phyloP scores from a whole-genome alignment of 2,113 vertebrate species.

The Notiomystis cincta region DNA sequence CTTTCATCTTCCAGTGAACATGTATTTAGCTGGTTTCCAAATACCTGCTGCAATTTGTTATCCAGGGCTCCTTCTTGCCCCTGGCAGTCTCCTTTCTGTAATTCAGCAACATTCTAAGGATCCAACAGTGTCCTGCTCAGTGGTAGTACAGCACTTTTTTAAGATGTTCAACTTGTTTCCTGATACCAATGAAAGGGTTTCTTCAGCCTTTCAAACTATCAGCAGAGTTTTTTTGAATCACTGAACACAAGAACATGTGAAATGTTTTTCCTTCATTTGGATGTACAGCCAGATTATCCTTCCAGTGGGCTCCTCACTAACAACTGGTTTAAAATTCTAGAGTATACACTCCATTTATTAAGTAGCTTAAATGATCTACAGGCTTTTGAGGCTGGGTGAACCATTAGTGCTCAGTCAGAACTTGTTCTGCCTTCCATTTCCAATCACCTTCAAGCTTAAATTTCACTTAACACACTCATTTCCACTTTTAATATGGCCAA shows the following conservation, averaged over 20 bases:
- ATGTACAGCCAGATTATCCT: not conserved
- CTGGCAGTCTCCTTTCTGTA: not conserved
- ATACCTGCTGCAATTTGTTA: slow-evolving; percentile 36
- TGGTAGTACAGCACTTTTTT: not conserved
- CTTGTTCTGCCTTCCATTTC: slow-evolving; percentile 33
- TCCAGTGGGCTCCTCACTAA: not conserved
- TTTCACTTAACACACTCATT: slow-evolving; percentile 11
- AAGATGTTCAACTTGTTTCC: not conserved
- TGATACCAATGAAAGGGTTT: not conserved
- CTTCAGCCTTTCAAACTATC: not conserved
- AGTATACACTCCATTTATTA: not conserved
- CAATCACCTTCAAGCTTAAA: slow-evolving; percentile 44
- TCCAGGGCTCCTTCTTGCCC: slow-evolving; percentile 3
- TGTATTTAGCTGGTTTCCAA: slow-evolving; percentile 21
- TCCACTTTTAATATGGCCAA: not conserved
- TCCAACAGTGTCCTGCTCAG: not conserved
- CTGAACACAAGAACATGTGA: not conserved
- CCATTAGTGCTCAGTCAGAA: not conserved
- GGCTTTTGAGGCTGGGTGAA: not conserved
- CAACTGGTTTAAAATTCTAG: not conserved
- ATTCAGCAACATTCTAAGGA: not conserved
- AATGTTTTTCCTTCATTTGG: not conserved
- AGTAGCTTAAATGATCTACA: not conserved
- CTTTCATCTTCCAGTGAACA: slow-evolving; percentile 23
- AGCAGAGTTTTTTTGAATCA: not conserved